Evolutionary conservation across 2,113 vertebrate species (phyloP), one percentile per base, ranked within the genome.

Genomic region (Lanius ludovicianus): DNA sequence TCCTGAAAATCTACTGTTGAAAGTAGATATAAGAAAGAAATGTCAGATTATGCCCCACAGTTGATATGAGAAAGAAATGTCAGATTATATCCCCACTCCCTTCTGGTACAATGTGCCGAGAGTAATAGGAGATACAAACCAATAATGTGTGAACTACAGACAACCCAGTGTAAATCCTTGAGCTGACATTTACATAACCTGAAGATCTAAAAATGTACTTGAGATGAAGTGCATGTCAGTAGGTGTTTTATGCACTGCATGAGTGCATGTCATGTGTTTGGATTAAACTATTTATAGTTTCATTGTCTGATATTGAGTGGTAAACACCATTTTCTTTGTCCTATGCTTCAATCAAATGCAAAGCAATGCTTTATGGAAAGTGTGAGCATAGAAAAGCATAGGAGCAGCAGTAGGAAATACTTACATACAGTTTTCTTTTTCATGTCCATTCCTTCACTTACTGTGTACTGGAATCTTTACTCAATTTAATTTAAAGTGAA

Each of bases 71-170:
- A 75, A 90, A 53, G 46, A 65, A 89, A 67, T 39, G 24, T 4
- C 28, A 64, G 9, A 49, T 82, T 64, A 25, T 57, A 6, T 42
- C 4, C 56, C 24, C 16, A 31, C 16, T 89, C 28, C 25, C 19
- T 62, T 76, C n/a, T 9, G 41, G 23, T 62, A 35, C 22, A 44
- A 24, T 22, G 7, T 46, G n/a, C 42, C 0, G 0, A 75, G 28
- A 73, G 27, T 11, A 50, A 10, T 21, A 76, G 60, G 39, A 85
- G 41, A 21, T 31, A n/a, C 16, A 73, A 64, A 85, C 5, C 20
- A 60, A 2, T 55, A 64, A 12, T 10, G 3, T n/a, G 52, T 7
- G 42, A 18, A 30, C 46, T 49, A 12, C 30, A 9, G 52, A 42
- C 20, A 75, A 30, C 6, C 1, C 50, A 37, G 35, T 47, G 47